These are phyloP conservation scores for Leptinotarsa undecemlineata DNA, from an alignment of 1,140 invertebrate species.

Conservation along the genomic window DNA sequence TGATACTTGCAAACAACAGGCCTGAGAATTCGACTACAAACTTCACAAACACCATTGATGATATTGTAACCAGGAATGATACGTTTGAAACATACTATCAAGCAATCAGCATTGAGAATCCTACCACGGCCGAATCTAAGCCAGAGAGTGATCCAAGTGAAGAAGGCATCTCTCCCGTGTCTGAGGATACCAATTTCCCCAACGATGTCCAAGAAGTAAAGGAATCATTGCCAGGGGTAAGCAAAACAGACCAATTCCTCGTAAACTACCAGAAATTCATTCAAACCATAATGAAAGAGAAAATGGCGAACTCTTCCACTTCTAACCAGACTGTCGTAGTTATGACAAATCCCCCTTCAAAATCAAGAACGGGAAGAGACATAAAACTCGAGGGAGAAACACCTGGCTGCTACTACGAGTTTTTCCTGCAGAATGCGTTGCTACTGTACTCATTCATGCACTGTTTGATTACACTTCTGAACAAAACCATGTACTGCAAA, in stretches of 20 bases:
- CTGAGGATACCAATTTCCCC: neutral
- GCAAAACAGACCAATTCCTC: slow-evolving; percentile 29
- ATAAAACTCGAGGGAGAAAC: slow-evolving; percentile 22
- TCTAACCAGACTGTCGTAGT: slow-evolving; percentile 9
- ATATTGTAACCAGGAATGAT: slow-evolving; percentile 16
- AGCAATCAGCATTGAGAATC: neutral
- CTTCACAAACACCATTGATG: slow-evolving; percentile 24
- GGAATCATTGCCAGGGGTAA: neutral
- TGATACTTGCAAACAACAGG: slow-evolving; percentile 17
- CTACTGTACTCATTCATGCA: slow-evolving; percentile 36
- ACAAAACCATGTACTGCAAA: slow-evolving; percentile 14
- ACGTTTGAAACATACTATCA: slow-evolving; percentile 4
- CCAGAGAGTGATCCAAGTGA: neutral
- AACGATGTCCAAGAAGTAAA: slow-evolving; percentile 7
- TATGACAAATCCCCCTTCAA: slow-evolving; percentile 5
- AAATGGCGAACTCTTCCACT: slow-evolving; percentile 15
- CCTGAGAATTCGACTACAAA: slow-evolving; percentile 15
- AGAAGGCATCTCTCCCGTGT: neutral
- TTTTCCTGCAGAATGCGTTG: slow-evolving; percentile 36
- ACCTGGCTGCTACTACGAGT: slow-evolving; percentile 22
- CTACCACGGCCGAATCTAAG: neutral
- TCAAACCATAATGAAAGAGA: slow-evolving; percentile 28
- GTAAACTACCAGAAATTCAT: slow-evolving; percentile 31
- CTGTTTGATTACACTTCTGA: slow-evolving; percentile 32
- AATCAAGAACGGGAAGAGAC: slow-evolving; percentile 11